Evolutionary conservation across 30 jellyfish, hydroid and myxozoan species (phyloP).

Genomic region (Aurelia sp.): DNA sequence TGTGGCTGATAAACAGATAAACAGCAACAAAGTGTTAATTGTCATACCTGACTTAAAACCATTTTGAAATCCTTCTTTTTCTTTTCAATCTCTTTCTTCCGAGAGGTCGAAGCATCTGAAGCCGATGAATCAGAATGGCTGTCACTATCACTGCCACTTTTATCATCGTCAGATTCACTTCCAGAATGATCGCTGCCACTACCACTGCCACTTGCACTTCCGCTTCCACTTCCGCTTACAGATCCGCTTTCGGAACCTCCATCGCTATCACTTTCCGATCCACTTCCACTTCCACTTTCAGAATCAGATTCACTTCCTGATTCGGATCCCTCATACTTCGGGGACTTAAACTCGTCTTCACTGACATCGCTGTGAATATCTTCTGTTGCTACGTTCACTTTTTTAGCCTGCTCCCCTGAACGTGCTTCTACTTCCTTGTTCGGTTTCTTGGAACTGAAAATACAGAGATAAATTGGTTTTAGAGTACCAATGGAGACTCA

Average conservation of each 20-base stretch:
- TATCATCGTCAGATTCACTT: constrained; percentile 21
- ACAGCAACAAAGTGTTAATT: no score
- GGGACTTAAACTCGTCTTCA: constrained; percentile 90
- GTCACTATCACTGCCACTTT: constrained; percentile 35
- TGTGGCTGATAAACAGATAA: no score
- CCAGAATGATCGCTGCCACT: constrained; percentile 60
- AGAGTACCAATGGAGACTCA: no score
- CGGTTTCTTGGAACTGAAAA: no score
- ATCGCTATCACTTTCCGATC: constrained; percentile 76
- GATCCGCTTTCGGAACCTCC: constrained; percentile 55
- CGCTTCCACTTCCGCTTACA: constrained; percentile 77
- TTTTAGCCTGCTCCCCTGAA: not conserved
- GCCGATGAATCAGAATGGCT: constrained; percentile 48
- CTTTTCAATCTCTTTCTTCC: constrained; percentile 49
- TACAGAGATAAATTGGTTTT: no score
- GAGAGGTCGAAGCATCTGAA: constrained; percentile 40
- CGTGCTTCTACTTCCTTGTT: no score
- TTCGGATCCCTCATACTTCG: constrained; percentile 73
- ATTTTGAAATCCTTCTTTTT: constrained; percentile 55
- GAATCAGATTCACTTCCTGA: constrained; percentile 81
- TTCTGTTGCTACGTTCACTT: not conserved
- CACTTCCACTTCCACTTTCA: constrained; percentile 85
- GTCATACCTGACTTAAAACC: constrained; percentile 52
- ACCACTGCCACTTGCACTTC: constrained; percentile 43
- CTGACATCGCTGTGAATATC: constrained; percentile 48